A percentile compares a stretch with the other conserved stretches of the same genome.
Evolutionary conservation across 2,888 invertebrate genomes (phyloP).

Genomic region (Criorhina ranunculi): DNA sequence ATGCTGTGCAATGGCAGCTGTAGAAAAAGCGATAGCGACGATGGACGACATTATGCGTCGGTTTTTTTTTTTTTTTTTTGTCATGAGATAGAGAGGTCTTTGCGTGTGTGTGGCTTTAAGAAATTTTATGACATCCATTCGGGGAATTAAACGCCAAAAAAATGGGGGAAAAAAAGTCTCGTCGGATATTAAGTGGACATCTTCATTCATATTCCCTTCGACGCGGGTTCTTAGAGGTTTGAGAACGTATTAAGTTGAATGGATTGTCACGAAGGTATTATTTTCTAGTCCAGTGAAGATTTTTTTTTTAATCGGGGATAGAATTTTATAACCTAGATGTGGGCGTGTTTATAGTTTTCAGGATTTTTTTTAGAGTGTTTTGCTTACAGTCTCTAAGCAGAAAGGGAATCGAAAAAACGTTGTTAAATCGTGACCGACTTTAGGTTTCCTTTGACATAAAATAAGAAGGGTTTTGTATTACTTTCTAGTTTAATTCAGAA

Average conservation of each 20-base stretch:
- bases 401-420: no score
- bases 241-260: constrained; percentile 17
- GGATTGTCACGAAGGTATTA: neutral
- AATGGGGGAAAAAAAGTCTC: constrained; percentile 3
- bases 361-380: no score
- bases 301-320: no score
- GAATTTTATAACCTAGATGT: no score
- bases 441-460: no score
- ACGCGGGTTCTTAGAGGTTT: constrained; percentile 28
- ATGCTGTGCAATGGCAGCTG: constrained; percentile 12
- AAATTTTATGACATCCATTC: constrained; percentile 67
- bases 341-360: no score
- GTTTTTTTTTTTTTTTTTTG: constrained; percentile 50
- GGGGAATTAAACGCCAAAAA: constrained; percentile 53
- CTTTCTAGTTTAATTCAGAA: no score
- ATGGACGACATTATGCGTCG: constrained; percentile 18
- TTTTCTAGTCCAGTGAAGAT: no score
- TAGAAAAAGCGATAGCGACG: neutral
- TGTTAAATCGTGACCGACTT: no score
- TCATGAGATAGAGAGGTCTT: constrained; percentile 36
- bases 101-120: constrained; percentile 59
- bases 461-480: no score
- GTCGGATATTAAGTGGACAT: constrained; percentile 27
- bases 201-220: constrained; percentile 45
- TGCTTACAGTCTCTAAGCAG: no score